These are phyloP conservation scores for Charaxes varanes DNA, from an alignment of 1,140 invertebrate species.

Conservation along the genomic window DNA sequence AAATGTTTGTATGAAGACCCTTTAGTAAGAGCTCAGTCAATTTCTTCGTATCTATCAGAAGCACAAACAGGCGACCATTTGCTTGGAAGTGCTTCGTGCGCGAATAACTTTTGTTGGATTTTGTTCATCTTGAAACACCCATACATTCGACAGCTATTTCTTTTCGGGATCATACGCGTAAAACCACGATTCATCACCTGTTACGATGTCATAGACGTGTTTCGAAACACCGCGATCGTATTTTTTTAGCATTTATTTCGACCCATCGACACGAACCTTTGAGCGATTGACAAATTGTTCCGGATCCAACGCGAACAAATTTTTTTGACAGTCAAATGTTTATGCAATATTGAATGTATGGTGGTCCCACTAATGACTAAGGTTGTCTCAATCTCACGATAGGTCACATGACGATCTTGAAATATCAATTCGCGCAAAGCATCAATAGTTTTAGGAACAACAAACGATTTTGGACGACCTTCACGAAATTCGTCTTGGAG, in stretches of 20 bases:
- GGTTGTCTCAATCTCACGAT: constrained; percentile 4
- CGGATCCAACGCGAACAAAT: too few species aligned
- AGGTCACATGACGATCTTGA: constrained; percentile 2
- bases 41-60: too few species aligned
- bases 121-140: constrained; percentile 39
- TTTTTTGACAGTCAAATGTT: constrained; percentile 5
- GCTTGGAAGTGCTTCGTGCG: too few species aligned
- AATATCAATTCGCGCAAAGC: background rate
- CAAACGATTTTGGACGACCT: constrained; percentile 4
- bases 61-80: constrained; percentile 17
- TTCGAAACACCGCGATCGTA: too few species aligned
- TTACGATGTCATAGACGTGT: constrained; percentile 11
- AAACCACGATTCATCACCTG: constrained; percentile 23
- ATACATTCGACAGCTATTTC: constrained; percentile 27
- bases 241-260: too few species aligned
- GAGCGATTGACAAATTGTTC: too few species aligned
- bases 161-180: constrained; percentile 18
- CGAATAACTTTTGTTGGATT: constrained; percentile 45
- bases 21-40: too few species aligned
- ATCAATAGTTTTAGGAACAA: constrained; percentile 1
- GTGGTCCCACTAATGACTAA: constrained; percentile 5
- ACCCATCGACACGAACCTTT: too few species aligned
- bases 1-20: too few species aligned
- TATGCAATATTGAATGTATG: constrained; percentile 5
- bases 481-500: background rate